Base-by-base conservation (phyloP, 1,140 invertebrate species). In the Temnothorax nylanderi region DNA sequence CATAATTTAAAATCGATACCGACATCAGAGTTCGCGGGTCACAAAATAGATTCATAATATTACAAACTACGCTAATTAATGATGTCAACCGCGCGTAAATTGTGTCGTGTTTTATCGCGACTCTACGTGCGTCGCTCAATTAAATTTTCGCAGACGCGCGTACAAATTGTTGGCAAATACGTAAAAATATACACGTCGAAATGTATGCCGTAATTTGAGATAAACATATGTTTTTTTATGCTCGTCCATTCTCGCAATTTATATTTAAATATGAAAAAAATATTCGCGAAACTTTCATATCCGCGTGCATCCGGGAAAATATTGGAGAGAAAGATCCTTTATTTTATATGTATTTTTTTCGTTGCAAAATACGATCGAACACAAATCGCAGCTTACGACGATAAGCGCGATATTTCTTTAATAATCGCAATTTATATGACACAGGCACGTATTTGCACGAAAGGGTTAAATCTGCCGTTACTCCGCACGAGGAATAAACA, bases 31-130 rank as follows among this genome's bases (percentile, higher is more conserved):
- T 71, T 84, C 69, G 54, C 67, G 54, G 32, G 21, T 74, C 69
- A 69, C 41, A 49, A 84, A 84, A 74, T 84, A 74, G 80, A 84
- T 84, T 74, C 41, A 69, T 84, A 84, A 84, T 41, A 84, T 75
- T 84, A 84, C 54, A 60, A 84, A 75, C 80, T 47, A 21, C 69
- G 41, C 37, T 71, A 84, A 84, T 84, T 84, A 84, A 74, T 62
- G 80, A 74, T 62, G 80, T 84, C 69, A 74, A 60, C 80, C 80
- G 67, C 37, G 34, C 80, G 54, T 74, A 75, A 84, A 84, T 75
- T 75, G 80, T 60, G 41, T 49, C 56, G 44, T 21, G 54, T 60
- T 84, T 62, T 74, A 60, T 74, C 41, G 67, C 41, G 18, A 72
- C 65, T 60, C 54, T 47, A 72, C n/a, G 37, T 41, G 0, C 26